Evolutionary conservation across 2,113 vertebrate genomes (phyloP).

Genomic region (Carettochelys insculpta): DNA sequence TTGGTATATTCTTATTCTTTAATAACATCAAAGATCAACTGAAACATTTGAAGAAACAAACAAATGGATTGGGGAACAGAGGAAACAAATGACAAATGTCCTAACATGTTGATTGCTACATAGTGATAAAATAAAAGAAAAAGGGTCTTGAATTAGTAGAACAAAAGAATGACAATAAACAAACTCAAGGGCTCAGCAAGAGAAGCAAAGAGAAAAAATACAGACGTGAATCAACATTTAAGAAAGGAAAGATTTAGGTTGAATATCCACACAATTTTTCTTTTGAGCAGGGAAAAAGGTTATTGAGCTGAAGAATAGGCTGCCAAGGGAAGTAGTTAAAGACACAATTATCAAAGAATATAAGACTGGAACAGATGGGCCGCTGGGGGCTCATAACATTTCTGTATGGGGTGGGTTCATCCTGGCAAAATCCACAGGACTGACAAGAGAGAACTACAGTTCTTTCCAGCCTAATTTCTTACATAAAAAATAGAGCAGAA

Average conservation of each 20-base stretch:
- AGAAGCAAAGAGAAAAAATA: background rate
- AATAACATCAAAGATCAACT: background rate
- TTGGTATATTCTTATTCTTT: background rate
- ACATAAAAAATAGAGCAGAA: background rate
- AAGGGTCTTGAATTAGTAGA: constrained; percentile 27
- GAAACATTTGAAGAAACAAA: background rate
- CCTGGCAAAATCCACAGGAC: background rate
- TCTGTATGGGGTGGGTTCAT: background rate
- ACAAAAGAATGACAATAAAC: constrained; percentile 32
- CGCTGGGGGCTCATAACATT: background rate
- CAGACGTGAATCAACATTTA: background rate
- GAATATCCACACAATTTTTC: background rate
- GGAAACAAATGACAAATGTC: background rate
- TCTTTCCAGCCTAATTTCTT: constrained; percentile 12
- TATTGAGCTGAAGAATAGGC: constrained; percentile 9
- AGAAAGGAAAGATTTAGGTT: constrained; percentile 3
- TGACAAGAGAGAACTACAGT: background rate
- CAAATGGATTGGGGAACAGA: background rate
- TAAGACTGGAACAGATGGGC: background rate
- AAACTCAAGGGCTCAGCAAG: constrained; percentile 28
- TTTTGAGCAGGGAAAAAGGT: no score
- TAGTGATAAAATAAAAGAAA: background rate
- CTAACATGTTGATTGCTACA: background rate
- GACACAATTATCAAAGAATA: constrained; percentile 20
- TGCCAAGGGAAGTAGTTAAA: constrained; percentile 37